These are phyloP conservation scores for Nematopogon swammerdamellus DNA, from an alignment of 2,888 invertebrate genomes.

Conservation along the genomic window DNA sequence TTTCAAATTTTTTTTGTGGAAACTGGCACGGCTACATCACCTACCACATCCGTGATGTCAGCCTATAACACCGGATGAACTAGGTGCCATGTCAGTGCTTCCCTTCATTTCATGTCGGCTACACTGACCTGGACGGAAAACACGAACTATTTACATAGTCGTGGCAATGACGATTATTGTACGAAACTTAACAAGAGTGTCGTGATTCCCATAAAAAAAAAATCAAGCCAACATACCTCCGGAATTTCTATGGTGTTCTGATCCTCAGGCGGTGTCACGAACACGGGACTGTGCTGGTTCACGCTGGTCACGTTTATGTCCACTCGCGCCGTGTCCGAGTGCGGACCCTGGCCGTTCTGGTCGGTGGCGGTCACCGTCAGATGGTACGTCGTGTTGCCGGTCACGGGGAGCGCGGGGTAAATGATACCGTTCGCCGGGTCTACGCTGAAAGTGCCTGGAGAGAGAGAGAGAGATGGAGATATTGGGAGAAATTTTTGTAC, in stretches of 20 bases:
- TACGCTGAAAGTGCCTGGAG: constrained; percentile 68
- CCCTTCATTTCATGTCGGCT: no score
- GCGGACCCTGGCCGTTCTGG: constrained; percentile 64
- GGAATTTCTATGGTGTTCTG: constrained; percentile 79
- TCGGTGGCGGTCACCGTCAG: constrained; percentile 76
- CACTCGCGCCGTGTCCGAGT: constrained; percentile 66
- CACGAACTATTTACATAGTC: no score
- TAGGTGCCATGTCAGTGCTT: no score
- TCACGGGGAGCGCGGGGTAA: constrained; percentile 70
- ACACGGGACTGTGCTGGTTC: constrained; percentile 79
- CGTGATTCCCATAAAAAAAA: not conserved
- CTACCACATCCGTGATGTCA: no score
- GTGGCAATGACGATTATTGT: no score
- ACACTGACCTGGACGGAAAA: no score
- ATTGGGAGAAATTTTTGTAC: no score
- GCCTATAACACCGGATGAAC: no score
- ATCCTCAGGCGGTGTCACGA: constrained; percentile 71
- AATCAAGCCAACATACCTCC: constrained; percentile 55
- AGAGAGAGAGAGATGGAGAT: not conserved
- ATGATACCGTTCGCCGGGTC: constrained; percentile 77
- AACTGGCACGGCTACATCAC: no score
- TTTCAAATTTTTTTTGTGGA: no score
- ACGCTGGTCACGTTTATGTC: constrained; percentile 74
- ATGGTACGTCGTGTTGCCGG: constrained; percentile 53
- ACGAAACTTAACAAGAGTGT: no score